Evolutionary conservation across 2,113 vertebrate genomes (phyloP), one percentile per base, ranked within the genome.

Genomic region (Labrus mixtus): DNA sequence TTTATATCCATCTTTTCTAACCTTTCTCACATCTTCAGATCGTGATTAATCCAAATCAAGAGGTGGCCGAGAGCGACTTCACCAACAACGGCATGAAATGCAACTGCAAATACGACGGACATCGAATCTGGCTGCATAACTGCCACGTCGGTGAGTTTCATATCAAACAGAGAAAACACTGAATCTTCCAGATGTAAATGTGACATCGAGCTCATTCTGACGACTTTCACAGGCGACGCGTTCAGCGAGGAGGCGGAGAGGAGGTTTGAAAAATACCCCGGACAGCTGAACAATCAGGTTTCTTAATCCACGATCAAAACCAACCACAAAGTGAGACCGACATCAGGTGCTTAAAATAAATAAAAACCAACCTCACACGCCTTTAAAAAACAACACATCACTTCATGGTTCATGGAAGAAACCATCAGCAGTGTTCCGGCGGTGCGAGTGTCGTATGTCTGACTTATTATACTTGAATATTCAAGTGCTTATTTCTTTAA

Each of bases 61-160:
- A 99, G 85, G 98, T 99, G 81, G 95, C 98, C 0, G 98, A 99
- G 87, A 99, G 97, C 0, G 98, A 99, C 90, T 99, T 98, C 90
- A 97, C 96, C 91, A 99, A 99, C 92, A 99, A 99, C 0, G 98
- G 95, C 79, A 99, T 99, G 98, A 99, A 96, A 70, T 99, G 98
- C 80, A 99, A 97, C 95, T 99, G 97, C 93, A 99, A 98, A 88
- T 99, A 99, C 0, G 98, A 99, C 0, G 98, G 98, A 1, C 95
- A 99, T 48, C 95, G 98, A 55, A 96, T 99, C 92, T 99, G 97
- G 97, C 91, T 99, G 82, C 97, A 99, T 83, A 97, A 95, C 95
- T 99, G 98, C 80, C 98, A 99, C 78, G 94, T 94, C 0, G 97
- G 98, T 99, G 89, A 89, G 10, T 6, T 25, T 41, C 39, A 41